These are phyloP conservation scores for Rhabdornis inornatus DNA, from an alignment of 2,113 vertebrate genomes.

Conservation along the genomic window DNA sequence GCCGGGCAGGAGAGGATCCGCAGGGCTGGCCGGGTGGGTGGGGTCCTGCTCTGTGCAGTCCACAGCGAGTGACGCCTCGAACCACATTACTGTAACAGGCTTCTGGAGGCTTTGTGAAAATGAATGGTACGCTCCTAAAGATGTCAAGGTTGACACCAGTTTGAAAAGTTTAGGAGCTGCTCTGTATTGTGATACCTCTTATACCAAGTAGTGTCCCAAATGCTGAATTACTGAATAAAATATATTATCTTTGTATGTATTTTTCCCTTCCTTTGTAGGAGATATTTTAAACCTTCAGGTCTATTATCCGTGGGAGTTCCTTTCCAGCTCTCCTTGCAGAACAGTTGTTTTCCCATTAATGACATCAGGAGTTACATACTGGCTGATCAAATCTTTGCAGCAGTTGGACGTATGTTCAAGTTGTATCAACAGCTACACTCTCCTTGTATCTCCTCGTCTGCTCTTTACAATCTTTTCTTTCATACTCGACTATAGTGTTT, in stretches of 20 bases:
- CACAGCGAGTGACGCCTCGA: not conserved
- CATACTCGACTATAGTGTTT: slow-evolving; percentile 62
- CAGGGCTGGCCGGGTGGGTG: not conserved
- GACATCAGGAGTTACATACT: slow-evolving; percentile 74
- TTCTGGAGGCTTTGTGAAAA: not conserved
- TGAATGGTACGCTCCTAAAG: not conserved
- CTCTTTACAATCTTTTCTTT: slow-evolving; percentile 74
- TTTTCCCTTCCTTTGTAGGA: slow-evolving; percentile 56
- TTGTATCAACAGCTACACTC: slow-evolving; percentile 63
- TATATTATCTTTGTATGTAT: not conserved
- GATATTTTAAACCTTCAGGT: slow-evolving; percentile 75
- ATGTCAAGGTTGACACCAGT: not conserved
- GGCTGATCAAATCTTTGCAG: slow-evolving; percentile 69
- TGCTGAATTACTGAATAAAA: not conserved
- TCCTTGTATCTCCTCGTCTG: slow-evolving; percentile 75
- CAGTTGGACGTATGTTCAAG: slow-evolving; percentile 35
- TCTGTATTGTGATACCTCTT: not conserved
- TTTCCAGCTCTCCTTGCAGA: slow-evolving; percentile 72
- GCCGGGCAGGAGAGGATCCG: not conserved
- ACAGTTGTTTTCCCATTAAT: slow-evolving; percentile 74
- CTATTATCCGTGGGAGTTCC: slow-evolving; percentile 77
- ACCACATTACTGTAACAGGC: accelerated
- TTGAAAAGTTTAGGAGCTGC: not conserved
- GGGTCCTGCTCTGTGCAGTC: not conserved
- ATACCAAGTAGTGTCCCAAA: not conserved